phyloP scores from a whole-genome alignment of 1,140 invertebrate genomes.

The Drosophila arawakana region DNA sequence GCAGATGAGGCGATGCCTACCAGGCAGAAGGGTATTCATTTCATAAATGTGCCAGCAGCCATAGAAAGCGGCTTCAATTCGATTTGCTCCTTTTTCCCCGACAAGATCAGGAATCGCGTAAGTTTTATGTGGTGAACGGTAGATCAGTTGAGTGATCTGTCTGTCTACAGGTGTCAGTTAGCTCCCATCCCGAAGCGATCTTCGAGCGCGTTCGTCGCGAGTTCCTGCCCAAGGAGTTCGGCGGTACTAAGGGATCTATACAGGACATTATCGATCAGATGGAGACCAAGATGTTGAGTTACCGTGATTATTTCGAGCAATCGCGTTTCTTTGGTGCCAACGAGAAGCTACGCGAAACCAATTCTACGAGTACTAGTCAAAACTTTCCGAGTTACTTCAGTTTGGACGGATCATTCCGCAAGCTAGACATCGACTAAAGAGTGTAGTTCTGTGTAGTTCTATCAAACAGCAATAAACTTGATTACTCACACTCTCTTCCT shows the following conservation, averaged over 20 bases:
- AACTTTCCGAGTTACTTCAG: slow-evolving; percentile 86
- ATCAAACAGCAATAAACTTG: slow-evolving; percentile 53
- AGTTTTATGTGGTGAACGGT: background rate
- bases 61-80: slow-evolving; percentile 85
- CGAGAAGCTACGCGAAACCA: slow-evolving; percentile 85
- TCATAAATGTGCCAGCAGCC: slow-evolving; percentile 85
- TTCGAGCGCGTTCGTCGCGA: slow-evolving; percentile 84
- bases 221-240: slow-evolving; percentile 86
- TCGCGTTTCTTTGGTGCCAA: slow-evolving; percentile 85
- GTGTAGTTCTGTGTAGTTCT: background rate
- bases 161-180: slow-evolving; percentile 49
- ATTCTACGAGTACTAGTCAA: slow-evolving; percentile 58
- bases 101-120: slow-evolving; percentile 55
- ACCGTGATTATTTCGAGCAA: slow-evolving; percentile 85
- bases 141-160: background rate
- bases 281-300: slow-evolving; percentile 85
- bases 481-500: slow-evolving; percentile 24
- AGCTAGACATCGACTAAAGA: slow-evolving; percentile 71
- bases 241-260: slow-evolving; percentile 85
- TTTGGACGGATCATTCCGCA: slow-evolving; percentile 86
- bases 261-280: slow-evolving; percentile 85
- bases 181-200: slow-evolving; percentile 74
- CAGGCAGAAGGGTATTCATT: slow-evolving; percentile 85
- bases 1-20: slow-evolving; percentile 86
- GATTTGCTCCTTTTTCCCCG: slow-evolving; percentile 81